Conservation (phyloP, 2,113 vertebrate genomes). For the Falcunculus frontatus region DNA sequence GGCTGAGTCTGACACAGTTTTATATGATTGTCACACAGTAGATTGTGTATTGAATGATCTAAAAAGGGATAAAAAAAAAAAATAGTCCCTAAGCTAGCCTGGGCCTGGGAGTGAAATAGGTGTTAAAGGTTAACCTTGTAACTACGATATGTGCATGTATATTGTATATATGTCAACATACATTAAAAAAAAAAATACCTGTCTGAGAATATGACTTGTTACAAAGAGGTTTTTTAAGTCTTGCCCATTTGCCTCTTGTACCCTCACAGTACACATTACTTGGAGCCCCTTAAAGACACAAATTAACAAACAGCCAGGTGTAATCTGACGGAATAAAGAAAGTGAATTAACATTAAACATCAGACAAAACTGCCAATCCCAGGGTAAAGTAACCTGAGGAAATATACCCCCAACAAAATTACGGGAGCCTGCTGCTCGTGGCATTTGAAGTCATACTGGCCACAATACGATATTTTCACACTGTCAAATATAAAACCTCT, state of each 20-base stretch:
- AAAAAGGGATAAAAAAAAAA: background rate
- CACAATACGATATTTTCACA: background rate
- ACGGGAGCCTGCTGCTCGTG: background rate
- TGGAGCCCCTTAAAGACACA: background rate
- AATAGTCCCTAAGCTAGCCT: background rate
- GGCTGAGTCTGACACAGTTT: slow-evolving; percentile 11
- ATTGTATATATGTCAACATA: background rate
- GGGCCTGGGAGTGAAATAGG: background rate
- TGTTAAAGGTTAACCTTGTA: background rate
- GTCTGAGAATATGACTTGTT: background rate
- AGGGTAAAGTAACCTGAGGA: background rate
- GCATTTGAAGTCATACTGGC: background rate
- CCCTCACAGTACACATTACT: background rate
- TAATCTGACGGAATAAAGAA: background rate
- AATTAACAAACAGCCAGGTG: background rate
- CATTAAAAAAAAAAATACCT: background rate
- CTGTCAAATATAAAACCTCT: background rate
- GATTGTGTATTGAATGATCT: background rate
- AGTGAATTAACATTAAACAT: background rate
- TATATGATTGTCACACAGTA: background rate
- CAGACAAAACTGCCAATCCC: background rate
- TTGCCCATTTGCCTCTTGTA: background rate
- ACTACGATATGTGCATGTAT: background rate
- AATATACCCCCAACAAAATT: background rate
- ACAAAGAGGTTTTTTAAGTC: background rate